A percentile compares a stretch with the other conserved stretches of the same genome.
Evolutionary conservation across 2,888 invertebrate species (phyloP).

Genomic region (Erynnis tages): DNA sequence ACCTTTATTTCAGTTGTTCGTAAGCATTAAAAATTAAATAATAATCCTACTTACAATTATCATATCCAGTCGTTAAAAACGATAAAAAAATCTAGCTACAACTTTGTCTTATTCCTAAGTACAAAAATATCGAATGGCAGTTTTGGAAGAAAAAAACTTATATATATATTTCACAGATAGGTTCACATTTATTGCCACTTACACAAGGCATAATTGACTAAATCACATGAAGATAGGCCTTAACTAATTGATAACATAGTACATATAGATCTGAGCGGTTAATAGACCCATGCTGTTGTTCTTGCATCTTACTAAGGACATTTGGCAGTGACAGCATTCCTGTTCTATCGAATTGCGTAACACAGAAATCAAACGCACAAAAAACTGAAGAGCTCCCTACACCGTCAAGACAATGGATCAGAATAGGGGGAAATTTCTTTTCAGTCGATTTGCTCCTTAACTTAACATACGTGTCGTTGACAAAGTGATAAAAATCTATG

Average conservation of each 20-base stretch:
- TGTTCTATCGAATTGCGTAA: too few species aligned
- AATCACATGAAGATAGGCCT: conserved; percentile 10
- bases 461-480: too few species aligned
- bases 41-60: conserved; percentile 5
- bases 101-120: conserved; percentile 4
- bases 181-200: conserved; percentile 7
- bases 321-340: conserved; percentile 17
- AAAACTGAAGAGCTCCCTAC: too few species aligned
- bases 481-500: too few species aligned
- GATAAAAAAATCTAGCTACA: not conserved
- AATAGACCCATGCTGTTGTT: conserved; percentile 16
- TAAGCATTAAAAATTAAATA: conserved; percentile 14
- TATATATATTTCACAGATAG: conserved; percentile 9
- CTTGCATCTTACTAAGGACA: conserved; percentile 14
- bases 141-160: too few species aligned
- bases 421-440: too few species aligned
- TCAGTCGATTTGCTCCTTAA: too few species aligned
- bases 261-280: conserved; percentile 14
- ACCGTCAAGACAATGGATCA: too few species aligned
- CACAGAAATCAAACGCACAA: too few species aligned
- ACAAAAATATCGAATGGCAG: conserved; percentile 4
- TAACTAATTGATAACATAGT: conserved; percentile 13
- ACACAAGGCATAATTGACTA: not conserved
- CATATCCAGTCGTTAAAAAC: not conserved
- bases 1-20: conserved; percentile 8